Percentiles rank a stretch among this genome's conserved stretches.
These are phyloP conservation scores for Stichodactyla helianthus DNA, from an alignment of 64 coral and sea anemone species.

Conservation along the genomic window DNA sequence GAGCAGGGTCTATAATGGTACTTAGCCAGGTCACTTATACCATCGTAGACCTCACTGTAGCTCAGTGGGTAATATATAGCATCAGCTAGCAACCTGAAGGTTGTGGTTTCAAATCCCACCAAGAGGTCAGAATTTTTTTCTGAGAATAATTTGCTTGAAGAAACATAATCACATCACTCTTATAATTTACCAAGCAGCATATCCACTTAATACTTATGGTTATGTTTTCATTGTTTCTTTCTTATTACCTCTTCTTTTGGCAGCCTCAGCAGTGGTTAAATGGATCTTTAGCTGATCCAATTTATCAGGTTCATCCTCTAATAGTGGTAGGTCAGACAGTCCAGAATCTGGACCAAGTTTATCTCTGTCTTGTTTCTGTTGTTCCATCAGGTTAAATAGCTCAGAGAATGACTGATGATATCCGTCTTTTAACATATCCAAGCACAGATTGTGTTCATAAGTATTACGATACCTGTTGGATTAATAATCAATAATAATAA, in stretches of 20 bases:
- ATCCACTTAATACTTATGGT: too few species aligned
- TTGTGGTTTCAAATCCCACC: too few species aligned
- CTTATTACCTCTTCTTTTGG: slow-evolving; percentile 75
- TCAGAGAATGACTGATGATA: slow-evolving; percentile 96
- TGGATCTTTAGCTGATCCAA: slow-evolving; percentile 85
- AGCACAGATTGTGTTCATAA: slow-evolving; percentile 94
- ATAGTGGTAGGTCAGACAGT: slow-evolving; percentile 62
- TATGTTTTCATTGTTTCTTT: neutral
- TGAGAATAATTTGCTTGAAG: too few species aligned
- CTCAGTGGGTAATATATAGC: too few species aligned
- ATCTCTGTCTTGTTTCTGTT: slow-evolving; percentile 66
- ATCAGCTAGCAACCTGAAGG: too few species aligned
- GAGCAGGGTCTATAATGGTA: too few species aligned
- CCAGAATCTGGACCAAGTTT: slow-evolving; percentile 73
- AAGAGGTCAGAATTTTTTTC: too few species aligned
- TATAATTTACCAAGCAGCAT: too few species aligned
- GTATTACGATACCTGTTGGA: slow-evolving; percentile 78
- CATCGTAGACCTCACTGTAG: too few species aligned
- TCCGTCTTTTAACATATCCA: slow-evolving; percentile 98
- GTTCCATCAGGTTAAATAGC: slow-evolving; percentile 83
- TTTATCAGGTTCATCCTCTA: slow-evolving; percentile 84
- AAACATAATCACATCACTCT: too few species aligned
- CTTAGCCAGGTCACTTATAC: too few species aligned
- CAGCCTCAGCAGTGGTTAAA: slow-evolving; percentile 84
- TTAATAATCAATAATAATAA: neutral